Evolutionary conservation across 2,888 invertebrate species (phyloP).

Genomic region (Ctena decussata): DNA sequence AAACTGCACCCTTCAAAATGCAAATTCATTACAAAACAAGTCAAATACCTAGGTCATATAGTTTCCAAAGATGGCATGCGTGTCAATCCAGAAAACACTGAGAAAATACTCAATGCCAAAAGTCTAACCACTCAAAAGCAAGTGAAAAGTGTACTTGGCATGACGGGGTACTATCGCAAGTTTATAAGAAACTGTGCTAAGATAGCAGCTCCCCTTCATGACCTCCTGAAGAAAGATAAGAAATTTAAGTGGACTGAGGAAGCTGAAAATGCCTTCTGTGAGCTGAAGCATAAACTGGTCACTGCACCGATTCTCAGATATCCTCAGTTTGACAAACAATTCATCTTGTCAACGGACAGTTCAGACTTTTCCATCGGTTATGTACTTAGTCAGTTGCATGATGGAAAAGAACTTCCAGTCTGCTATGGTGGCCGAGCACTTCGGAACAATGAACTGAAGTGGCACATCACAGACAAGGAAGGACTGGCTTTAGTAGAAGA

Average conservation of each 20-base stretch:
- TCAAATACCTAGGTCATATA: constrained; percentile 55
- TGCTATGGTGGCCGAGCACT: constrained; percentile 53
- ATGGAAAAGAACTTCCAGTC: constrained; percentile 36
- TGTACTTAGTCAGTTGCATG: constrained; percentile 48
- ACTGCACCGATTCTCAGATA: constrained; percentile 44
- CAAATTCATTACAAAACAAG: constrained; percentile 26
- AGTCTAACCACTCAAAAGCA: constrained; percentile 23
- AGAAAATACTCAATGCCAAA: constrained; percentile 1
- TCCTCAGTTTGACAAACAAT: constrained; percentile 41
- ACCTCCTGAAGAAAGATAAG: too few relatives aligned
- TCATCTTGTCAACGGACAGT: constrained; percentile 41
- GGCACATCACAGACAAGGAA: constrained; percentile 59
- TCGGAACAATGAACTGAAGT: constrained; percentile 34
- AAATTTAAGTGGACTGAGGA: constrained; percentile 45
- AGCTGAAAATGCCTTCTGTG: constrained; percentile 27
- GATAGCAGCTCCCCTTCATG: constrained; percentile 48
- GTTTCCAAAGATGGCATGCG: constrained; percentile 44
- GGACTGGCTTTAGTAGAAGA: constrained; percentile 62
- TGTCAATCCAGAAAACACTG: constrained; percentile 30
- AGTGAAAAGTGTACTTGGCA: constrained; percentile 40
- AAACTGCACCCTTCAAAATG: constrained; percentile 58
- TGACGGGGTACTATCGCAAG: constrained; percentile 39
- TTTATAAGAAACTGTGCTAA: constrained; percentile 48
- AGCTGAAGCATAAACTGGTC: constrained; percentile 21
- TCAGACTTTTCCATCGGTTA: constrained; percentile 40